Percentiles rank a stretch among this genome's conserved stretches.
Conservation (phyloP, 30 jellyfish, hydroid and myxozoan species). For the Pelagia noctiluca region DNA sequence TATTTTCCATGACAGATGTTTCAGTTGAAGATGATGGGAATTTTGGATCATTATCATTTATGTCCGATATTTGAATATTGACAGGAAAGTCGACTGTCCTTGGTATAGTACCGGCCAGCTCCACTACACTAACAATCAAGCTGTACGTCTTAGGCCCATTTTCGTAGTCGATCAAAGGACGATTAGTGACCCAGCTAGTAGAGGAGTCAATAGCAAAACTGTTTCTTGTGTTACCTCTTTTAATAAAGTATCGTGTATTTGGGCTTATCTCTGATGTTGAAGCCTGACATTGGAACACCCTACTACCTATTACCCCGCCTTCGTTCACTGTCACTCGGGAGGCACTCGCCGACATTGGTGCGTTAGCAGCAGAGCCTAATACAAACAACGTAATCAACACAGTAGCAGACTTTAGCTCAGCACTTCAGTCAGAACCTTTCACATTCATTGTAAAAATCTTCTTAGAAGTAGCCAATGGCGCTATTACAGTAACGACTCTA, state of each 20-base stretch:
- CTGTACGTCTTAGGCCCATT: constrained; percentile 1
- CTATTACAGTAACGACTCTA: constrained; percentile 63
- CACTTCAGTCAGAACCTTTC: not conserved
- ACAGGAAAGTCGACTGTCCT: constrained; percentile 26
- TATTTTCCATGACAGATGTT: constrained; percentile 43
- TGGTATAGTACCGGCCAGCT: constrained; percentile 10
- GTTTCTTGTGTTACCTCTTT: not conserved
- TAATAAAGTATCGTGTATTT: too few species aligned
- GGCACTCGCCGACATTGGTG: not conserved
- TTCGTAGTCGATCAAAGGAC: constrained; percentile 10
- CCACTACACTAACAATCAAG: constrained; percentile 29
- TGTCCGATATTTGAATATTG: constrained; percentile 37
- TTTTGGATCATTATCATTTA: constrained; percentile 73
- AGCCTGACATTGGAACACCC: not conserved
- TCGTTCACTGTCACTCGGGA: not conserved
- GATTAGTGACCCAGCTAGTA: constrained; percentile 6
- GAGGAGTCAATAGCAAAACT: constrained; percentile 7
- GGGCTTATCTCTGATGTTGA: not conserved
- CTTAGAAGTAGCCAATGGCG: constrained; percentile 37
- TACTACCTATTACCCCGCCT: not conserved
- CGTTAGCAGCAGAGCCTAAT: not conserved
- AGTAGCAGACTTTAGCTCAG: not conserved
- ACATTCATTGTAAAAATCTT: constrained; percentile 4
- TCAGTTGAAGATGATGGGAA: constrained; percentile 39
- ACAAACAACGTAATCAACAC: not conserved